Conservation (phyloP, 2,888 invertebrate genomes). For the Acrobasis suavella region DNA sequence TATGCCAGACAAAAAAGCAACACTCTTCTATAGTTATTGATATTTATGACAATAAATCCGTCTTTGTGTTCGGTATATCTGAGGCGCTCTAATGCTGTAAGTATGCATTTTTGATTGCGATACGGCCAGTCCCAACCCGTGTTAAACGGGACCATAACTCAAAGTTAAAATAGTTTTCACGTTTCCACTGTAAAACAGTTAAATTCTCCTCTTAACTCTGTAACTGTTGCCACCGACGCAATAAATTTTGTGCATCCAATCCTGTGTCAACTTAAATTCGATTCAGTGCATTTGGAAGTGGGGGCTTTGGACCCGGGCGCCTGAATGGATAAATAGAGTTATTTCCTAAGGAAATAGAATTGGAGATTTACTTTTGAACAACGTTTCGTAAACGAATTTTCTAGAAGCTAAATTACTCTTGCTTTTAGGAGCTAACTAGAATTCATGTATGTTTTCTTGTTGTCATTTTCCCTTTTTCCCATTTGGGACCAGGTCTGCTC, state of each 20-base stretch:
- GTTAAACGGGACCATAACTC: conserved; percentile 25
- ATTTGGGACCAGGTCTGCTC: too few relatives aligned
- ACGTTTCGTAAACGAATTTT: conserved; percentile 10
- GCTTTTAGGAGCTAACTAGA: too few relatives aligned
- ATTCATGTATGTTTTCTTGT: too few relatives aligned
- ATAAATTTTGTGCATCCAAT: conserved; percentile 65
- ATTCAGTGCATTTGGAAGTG: conserved; percentile 56
- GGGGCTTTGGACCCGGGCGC: conserved; percentile 41
- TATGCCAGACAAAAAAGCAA: too few relatives aligned
- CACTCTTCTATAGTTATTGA: too few relatives aligned
- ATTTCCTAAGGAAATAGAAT: conserved; percentile 48
- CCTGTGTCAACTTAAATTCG: conserved; percentile 59
- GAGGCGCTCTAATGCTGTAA: too few relatives aligned
- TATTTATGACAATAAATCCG: too few relatives aligned
- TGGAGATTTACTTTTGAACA: conserved; percentile 30
- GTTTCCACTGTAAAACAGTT: conserved; percentile 23
- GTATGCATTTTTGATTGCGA: too few relatives aligned
- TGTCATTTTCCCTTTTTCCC: too few relatives aligned
- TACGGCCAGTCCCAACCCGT: too few relatives aligned
- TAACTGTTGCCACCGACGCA: conserved; percentile 43
- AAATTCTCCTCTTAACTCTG: conserved; percentile 29
- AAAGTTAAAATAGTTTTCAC: conserved; percentile 28
- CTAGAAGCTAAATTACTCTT: background rate
- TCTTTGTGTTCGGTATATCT: too few relatives aligned
- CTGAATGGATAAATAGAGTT: conserved; percentile 61